phyloP scores from a whole-genome alignment of 2,797 vertebrate genomes.

The Artibeus jamaicensis region DNA sequence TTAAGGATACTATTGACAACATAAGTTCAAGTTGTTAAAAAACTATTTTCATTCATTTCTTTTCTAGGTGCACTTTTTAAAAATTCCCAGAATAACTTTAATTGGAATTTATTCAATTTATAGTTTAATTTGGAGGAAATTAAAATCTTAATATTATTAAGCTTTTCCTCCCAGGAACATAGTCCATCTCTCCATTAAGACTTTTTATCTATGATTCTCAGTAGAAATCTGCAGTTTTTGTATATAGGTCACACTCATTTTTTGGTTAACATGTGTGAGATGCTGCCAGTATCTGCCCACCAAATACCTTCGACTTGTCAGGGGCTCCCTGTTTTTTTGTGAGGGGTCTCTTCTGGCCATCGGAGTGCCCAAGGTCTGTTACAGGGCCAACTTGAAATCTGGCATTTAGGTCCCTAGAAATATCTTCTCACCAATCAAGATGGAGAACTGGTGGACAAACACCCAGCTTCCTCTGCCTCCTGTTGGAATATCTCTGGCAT shows the following conservation, averaged over 20 bases:
- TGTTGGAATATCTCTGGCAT: not conserved
- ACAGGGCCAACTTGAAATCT: not conserved
- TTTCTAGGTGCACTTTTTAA: not conserved
- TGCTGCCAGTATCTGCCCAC: not conserved
- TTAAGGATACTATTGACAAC: not conserved
- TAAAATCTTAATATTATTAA: slow-evolving; percentile 65
- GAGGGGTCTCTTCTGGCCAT: not conserved
- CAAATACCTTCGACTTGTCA: not conserved
- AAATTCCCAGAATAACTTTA: slow-evolving; percentile 38
- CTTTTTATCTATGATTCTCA: slow-evolving; percentile 39
- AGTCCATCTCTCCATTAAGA: slow-evolving; percentile 52
- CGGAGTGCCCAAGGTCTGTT: not conserved
- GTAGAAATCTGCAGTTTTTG: slow-evolving; percentile 13
- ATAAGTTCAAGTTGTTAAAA: not conserved
- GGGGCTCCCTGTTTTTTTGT: no score
- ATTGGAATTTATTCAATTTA: slow-evolving; percentile 53
- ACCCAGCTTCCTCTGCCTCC: not conserved
- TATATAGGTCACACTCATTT: not conserved
- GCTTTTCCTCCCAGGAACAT: slow-evolving; percentile 42
- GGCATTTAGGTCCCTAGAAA: not conserved
- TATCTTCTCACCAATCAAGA: not conserved
- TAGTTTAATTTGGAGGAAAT: slow-evolving; percentile 61
- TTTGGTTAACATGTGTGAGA: not conserved
- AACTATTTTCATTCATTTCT: slow-evolving; percentile 9
- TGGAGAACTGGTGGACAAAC: not conserved